These are phyloP conservation scores for Seriola dumerili DNA, from an alignment of 2,113 vertebrate genomes.

Conservation along the genomic window DNA sequence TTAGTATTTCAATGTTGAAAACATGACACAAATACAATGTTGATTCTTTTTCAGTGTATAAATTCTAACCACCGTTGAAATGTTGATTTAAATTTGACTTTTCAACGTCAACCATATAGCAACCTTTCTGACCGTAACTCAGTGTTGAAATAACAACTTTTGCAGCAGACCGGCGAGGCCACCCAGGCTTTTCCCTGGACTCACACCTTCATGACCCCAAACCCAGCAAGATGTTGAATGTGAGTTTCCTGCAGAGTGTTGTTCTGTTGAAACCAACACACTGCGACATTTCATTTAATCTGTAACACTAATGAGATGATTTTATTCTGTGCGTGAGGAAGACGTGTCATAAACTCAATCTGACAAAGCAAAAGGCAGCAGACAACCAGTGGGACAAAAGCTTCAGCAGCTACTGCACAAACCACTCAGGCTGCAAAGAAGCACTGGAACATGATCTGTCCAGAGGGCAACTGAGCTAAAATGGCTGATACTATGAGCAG, in stretches of 20 bases:
- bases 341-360: background rate
- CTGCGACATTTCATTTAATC: background rate
- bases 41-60: too few species aligned
- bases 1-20: too few species aligned
- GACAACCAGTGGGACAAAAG: background rate
- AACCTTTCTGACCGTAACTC: too few species aligned
- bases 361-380: background rate
- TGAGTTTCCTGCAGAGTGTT: too few species aligned
- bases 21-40: too few species aligned
- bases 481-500: conserved; percentile 11
- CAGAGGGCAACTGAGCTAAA: conserved; percentile 6
- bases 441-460: conserved; percentile 13
- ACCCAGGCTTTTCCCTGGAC: background rate
- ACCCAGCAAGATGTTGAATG: background rate
- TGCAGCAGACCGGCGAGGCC: background rate
- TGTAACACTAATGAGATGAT: background rate
- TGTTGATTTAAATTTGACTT: too few species aligned
- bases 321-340: background rate
- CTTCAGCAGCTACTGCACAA: background rate
- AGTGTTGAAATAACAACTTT: too few species aligned
- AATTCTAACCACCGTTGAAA: too few species aligned
- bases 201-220: background rate
- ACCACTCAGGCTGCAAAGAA: conserved; percentile 31
- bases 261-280: background rate
- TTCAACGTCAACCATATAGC: too few species aligned